These are phyloP conservation scores for Xestia xanthographa DNA, from an alignment of 2,888 invertebrate species.

Conservation along the genomic window DNA sequence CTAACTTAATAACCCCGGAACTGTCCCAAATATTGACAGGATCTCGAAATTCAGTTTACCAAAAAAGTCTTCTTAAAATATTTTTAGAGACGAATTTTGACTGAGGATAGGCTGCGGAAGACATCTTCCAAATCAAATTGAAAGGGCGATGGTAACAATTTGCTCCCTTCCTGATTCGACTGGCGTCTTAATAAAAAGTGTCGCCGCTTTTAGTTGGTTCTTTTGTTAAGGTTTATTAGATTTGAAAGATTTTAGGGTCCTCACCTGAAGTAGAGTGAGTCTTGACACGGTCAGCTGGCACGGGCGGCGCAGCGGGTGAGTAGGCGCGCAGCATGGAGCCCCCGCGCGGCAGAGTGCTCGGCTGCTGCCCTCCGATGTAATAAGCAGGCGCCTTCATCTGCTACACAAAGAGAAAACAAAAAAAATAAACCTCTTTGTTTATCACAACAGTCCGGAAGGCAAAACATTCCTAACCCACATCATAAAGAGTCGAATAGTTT, in stretches of 20 bases:
- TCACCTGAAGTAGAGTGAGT: conserved; percentile 83
- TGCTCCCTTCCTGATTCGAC: conserved; percentile 48
- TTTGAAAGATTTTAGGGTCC: conserved; percentile 29
- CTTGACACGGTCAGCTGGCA: conserved; percentile 91
- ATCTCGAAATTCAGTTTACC: not conserved
- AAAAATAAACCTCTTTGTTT: conserved; percentile 25
- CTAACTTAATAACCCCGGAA: conserved; percentile 63
- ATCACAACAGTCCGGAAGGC: conserved; percentile 1
- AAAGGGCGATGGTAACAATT: conserved; percentile 45
- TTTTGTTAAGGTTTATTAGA: conserved; percentile 39
- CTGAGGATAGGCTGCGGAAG: conserved; percentile 8
- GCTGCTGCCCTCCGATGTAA: conserved; percentile 92
- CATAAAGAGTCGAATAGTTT: conserved; percentile 10
- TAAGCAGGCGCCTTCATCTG: conserved; percentile 92
- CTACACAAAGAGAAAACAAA: conserved; percentile 11
- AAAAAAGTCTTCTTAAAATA: not conserved
- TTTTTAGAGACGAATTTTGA: conserved; percentile 4
- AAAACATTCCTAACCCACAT: conserved; percentile 5
- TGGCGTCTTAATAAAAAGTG: conserved; percentile 42
- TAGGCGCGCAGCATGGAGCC: conserved; percentile 92
- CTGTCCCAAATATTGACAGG: conserved; percentile 18
- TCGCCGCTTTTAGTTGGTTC: conserved; percentile 19
- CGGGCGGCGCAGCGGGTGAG: conserved; percentile 91
- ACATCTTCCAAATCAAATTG: conserved; percentile 38
- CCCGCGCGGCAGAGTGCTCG: conserved; percentile 92